phyloP scores from a whole-genome alignment of 1,140 invertebrate genomes.

The Orchesella cincta region DNA sequence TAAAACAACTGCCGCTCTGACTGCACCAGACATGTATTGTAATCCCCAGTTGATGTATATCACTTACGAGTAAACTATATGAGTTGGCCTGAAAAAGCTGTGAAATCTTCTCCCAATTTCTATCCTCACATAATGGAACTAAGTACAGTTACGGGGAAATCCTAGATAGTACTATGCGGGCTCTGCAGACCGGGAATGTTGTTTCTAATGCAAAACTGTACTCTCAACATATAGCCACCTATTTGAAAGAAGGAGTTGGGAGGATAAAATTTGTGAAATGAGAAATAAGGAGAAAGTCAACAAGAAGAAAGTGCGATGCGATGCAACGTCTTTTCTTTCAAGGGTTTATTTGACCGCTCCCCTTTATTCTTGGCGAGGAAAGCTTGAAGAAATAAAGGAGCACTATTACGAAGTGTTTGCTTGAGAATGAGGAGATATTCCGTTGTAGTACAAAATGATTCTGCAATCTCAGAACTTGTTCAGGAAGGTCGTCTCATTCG shows the following conservation, averaged over 20 bases:
- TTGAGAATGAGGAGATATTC: neutral
- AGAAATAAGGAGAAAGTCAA: slow-evolving; percentile 36
- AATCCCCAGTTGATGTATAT: slow-evolving; percentile 23
- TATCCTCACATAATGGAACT: slow-evolving; percentile 29
- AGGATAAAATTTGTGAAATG: slow-evolving; percentile 34
- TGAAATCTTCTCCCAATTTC: slow-evolving; percentile 29
- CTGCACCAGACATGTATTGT: slow-evolving; percentile 11
- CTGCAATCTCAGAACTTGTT: neutral
- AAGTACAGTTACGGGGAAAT: slow-evolving; percentile 15
- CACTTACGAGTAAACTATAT: neutral
- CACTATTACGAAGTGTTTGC: slow-evolving; percentile 11
- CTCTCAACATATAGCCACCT: too few species aligned
- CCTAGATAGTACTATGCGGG: too few species aligned
- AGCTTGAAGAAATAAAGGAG: neutral
- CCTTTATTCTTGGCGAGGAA: slow-evolving; percentile 13
- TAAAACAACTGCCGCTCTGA: too few species aligned
- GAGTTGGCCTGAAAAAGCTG: slow-evolving; percentile 11
- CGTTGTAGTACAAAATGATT: neutral
- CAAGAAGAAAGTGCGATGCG: slow-evolving; percentile 12
- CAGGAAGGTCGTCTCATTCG: slow-evolving; percentile 15
- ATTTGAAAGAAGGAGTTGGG: slow-evolving; percentile 5
- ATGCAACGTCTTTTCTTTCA: neutral
- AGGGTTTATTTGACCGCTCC: neutral
- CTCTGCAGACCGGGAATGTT: too few species aligned
- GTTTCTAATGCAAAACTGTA: too few species aligned